These are phyloP conservation scores for Pseudomyrmex pallidus DNA, from an alignment of 1,140 invertebrate genomes.

Conservation along the genomic window DNA sequence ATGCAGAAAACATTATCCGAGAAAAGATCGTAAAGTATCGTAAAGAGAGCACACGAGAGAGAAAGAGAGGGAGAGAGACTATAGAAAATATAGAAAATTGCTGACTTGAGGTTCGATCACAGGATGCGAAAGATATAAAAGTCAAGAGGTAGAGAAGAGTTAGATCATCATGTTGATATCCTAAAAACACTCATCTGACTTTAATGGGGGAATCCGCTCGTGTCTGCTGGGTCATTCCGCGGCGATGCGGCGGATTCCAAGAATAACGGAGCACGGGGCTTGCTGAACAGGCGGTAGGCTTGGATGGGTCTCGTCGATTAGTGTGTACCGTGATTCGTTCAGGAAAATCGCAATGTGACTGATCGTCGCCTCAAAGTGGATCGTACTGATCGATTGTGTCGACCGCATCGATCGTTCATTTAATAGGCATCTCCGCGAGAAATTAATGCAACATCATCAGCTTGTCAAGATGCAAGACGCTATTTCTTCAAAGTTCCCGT, in stretches of 20 bases:
- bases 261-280: slow-evolving; percentile 66
- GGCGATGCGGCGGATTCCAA: slow-evolving; percentile 69
- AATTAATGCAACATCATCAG: slow-evolving; percentile 12
- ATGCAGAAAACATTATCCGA: background rate
- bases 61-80: background rate
- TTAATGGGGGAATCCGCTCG: slow-evolving; percentile 68
- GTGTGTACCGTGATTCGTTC: slow-evolving; percentile 10
- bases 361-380: slow-evolving; percentile 27
- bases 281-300: slow-evolving; percentile 25
- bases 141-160: slow-evolving; percentile 13
- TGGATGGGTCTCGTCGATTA: background rate
- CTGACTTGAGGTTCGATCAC: background rate
- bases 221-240: slow-evolving; percentile 66
- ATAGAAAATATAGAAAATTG: background rate
- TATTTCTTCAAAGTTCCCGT: background rate
- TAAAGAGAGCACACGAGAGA: background rate
- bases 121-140: slow-evolving; percentile 8
- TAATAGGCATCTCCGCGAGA: background rate
- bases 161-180: slow-evolving; percentile 56
- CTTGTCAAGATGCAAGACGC: slow-evolving; percentile 2
- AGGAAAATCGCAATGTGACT: slow-evolving; percentile 45
- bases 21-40: slow-evolving; percentile 13
- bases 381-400: background rate
- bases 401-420: background rate
- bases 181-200: slow-evolving; percentile 55